These are phyloP conservation scores for Oligia strigilis DNA, from an alignment of 2,888 invertebrate genomes.

Conservation along the genomic window DNA sequence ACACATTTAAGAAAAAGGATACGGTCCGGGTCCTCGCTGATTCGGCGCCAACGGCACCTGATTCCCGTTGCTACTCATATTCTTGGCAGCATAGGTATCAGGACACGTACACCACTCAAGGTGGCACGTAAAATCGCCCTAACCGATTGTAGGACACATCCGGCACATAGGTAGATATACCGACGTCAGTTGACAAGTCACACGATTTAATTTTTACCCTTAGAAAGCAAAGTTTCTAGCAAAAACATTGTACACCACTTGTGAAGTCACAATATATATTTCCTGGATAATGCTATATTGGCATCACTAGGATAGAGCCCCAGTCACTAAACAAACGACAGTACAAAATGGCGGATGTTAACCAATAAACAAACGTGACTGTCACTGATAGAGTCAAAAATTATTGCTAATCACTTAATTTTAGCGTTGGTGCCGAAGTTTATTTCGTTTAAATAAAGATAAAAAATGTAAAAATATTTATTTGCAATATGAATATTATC, in stretches of 20 bases:
- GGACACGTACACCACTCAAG: conserved; percentile 91
- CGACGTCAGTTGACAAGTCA: conserved; percentile 88
- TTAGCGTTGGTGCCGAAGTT: conserved; percentile 70
- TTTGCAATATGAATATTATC: conserved; percentile 80
- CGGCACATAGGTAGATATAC: conserved; percentile 88
- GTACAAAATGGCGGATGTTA: conserved; percentile 91
- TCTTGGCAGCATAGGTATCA: conserved; percentile 91
- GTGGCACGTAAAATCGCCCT: conserved; percentile 91
- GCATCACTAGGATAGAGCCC: conserved; percentile 85
- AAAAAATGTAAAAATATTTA: conserved; percentile 86
- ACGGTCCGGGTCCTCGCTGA: conserved; percentile 91
- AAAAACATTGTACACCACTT: conserved; percentile 88
- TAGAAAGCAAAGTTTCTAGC: conserved; percentile 85
- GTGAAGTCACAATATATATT: conserved; percentile 84
- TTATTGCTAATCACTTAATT: conserved; percentile 76
- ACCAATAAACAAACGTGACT: conserved; percentile 90
- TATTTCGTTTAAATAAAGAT: conserved; percentile 79
- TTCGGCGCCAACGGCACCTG: conserved; percentile 91
- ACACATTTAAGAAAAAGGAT: conserved; percentile 88
- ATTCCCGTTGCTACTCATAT: conserved; percentile 92
- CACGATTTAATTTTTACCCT: conserved; percentile 84
- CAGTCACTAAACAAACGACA: conserved; percentile 91
- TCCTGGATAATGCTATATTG: conserved; percentile 82
- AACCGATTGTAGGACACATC: conserved; percentile 90
- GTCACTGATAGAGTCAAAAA: conserved; percentile 81